phyloP scores from a whole-genome alignment of 2,888 invertebrate species.

The Drosophila meridiana region DNA sequence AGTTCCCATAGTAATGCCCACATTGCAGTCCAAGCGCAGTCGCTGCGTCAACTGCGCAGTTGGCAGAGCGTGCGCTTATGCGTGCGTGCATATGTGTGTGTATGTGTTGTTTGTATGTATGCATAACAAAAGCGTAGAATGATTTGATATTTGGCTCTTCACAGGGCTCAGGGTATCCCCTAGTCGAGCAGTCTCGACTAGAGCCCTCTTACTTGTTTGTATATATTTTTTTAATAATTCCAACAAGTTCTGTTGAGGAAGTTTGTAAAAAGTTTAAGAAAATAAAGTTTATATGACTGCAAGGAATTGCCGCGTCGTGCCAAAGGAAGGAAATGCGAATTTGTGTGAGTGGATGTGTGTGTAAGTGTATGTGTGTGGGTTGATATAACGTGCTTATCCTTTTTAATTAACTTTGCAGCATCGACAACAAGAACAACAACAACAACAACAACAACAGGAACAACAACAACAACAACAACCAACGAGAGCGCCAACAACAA shows the following conservation, averaged over 20 bases:
- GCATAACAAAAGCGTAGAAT: too few relatives aligned
- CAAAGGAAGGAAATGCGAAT: background rate
- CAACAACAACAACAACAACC: background rate
- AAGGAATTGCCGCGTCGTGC: background rate
- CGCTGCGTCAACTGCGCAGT: too few relatives aligned
- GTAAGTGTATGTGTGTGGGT: slow-evolving; percentile 16
- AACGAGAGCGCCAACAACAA: slow-evolving; percentile 16
- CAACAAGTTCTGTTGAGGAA: slow-evolving; percentile 10
- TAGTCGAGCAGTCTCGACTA: too few relatives aligned
- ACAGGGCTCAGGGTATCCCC: too few relatives aligned
- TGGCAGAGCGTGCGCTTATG: too few relatives aligned
- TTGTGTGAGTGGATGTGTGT: slow-evolving; percentile 7
- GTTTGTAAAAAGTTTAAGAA: slow-evolving; percentile 19
- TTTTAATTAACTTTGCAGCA: slow-evolving; percentile 74
- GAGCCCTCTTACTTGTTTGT: too few relatives aligned
- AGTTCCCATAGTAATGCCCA: too few relatives aligned
- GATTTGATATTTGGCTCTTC: too few relatives aligned
- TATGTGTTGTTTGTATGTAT: too few relatives aligned
- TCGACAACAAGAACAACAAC: slow-evolving; percentile 37
- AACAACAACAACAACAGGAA: background rate
- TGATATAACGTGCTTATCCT: slow-evolving; percentile 47
- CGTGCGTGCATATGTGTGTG: too few relatives aligned
- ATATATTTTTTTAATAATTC: background rate
- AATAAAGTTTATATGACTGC: slow-evolving; percentile 10
- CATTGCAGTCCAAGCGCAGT: too few relatives aligned